phyloP scores from a whole-genome alignment of 2,888 invertebrate species.

The Mycogona germanica region DNA sequence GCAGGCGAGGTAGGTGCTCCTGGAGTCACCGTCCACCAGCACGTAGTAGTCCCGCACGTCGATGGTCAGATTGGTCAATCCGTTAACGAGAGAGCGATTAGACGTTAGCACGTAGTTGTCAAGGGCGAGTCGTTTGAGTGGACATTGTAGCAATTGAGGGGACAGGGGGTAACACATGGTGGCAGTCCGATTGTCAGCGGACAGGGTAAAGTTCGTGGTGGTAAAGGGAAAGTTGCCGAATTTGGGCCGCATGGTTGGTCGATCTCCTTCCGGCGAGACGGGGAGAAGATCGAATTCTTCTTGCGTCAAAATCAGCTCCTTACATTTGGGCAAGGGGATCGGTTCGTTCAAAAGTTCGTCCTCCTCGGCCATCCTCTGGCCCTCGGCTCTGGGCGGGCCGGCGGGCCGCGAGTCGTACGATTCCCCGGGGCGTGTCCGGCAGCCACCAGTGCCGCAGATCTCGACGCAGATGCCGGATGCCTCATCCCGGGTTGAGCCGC shows the following conservation, averaged over 20 bases:
- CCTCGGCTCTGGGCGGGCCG: too few species aligned
- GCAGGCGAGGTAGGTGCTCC: background rate
- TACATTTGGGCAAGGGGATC: too few species aligned
- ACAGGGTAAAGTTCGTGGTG: too few species aligned
- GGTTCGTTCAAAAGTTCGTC: too few species aligned
- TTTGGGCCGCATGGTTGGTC: too few species aligned
- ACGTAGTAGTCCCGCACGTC: conserved; percentile 8
- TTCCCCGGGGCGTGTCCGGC: too few species aligned
- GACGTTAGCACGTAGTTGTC: background rate
- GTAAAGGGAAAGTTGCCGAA: too few species aligned
- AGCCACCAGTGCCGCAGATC: background rate
- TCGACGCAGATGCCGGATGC: background rate
- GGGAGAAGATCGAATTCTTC: too few species aligned
- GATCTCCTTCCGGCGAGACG: too few species aligned
- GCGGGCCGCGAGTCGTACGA: too few species aligned
- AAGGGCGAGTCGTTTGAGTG: background rate
- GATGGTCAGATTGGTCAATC: background rate
- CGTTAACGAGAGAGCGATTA: background rate
- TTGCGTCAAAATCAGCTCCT: too few species aligned
- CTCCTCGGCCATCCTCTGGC: too few species aligned
- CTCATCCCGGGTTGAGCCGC: background rate
- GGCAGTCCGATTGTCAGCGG: conserved; percentile 2
- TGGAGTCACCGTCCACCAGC: background rate
- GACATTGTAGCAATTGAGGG: conserved; percentile 12
- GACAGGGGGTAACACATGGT: conserved; percentile 7